Base-by-base conservation (phyloP, 2,888 invertebrate genomes). In the Phanerotoma sp. region DNA sequence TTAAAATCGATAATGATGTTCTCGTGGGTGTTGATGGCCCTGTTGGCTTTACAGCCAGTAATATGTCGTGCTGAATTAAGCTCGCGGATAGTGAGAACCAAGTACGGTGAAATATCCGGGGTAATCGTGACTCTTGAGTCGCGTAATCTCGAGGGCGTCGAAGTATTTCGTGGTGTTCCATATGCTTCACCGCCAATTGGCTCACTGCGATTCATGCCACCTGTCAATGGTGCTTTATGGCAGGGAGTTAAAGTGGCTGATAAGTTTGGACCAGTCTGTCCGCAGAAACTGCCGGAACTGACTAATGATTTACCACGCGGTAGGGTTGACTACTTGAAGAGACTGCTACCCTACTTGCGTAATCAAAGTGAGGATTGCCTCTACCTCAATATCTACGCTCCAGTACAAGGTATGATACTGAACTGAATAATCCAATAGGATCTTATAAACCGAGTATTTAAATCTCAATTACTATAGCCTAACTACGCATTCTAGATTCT, bases 331-430 rank as follows among this genome's bases (percentile, higher is more conserved):
- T 92, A 95, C 75, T 82, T 97, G 69, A 90, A 88, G 77, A 84
- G 94, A 69, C 83, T 97, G 77, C 79, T 93, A 68, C 93, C 94
- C 37, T 88, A 91, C 77, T 83, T 97, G 66, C 86, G 86, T 66
- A 90, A 95, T 77, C 96, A 97, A 80, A 93, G 90, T 65, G 98
- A 98, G 82, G 96, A 98, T 81, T 98, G 98, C 75, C 85, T 98
- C 60, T 96, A 94, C 78, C 84, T 98, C 75, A 98, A 98, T 79
- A 89, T 98, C 73, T 98, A 96, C 81, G 93, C 94, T 21, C 97
- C 97, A 50, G 91, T 91, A 68, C 90, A 91, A 89, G 94, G 96
- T 96, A 82, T 84, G 86, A 25, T 25, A 25, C 25, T n/a, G n/a
- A n/a, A n/a, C n/a, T n/a, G n/a, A n/a, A n/a, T n/a, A n/a, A n/a